Evolutionary conservation across 2,888 invertebrate species (phyloP).

Genomic region (Oligia latruncula): DNA sequence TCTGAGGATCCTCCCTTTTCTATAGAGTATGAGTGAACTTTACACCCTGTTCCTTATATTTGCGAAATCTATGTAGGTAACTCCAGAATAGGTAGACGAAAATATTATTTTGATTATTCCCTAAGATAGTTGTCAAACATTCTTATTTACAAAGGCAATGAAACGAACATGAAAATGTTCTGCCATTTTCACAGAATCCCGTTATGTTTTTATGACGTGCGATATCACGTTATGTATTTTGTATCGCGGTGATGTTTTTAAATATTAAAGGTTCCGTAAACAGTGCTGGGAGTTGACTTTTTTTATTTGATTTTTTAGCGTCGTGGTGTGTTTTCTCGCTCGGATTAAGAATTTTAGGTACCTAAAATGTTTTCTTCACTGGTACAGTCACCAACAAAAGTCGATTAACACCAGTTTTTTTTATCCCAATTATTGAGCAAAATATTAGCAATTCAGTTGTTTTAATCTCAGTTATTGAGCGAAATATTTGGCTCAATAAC

Average conservation of each 20-base stretch:
- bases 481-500: no score
- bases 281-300: neutral
- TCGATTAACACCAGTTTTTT: no score
- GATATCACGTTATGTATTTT: neutral
- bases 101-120: neutral
- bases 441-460: no score
- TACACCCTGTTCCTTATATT: no score
- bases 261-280: slow-evolving; percentile 12
- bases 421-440: no score
- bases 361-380: neutral
- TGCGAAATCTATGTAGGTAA: neutral
- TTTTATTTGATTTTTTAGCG: neutral
- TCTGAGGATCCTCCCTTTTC: no score
- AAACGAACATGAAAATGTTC: slow-evolving; percentile 9
- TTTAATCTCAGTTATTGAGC: no score
- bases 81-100: neutral
- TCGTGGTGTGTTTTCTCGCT: neutral
- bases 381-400: no score
- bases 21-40: no score
- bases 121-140: neutral
- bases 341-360: neutral
- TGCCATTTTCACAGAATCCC: slow-evolving; percentile 1
- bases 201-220: neutral
- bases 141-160: slow-evolving; percentile 4
- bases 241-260: neutral